phyloP scores from a whole-genome alignment of 2,888 invertebrate genomes.

The Rhagophthalmus giganteus region DNA sequence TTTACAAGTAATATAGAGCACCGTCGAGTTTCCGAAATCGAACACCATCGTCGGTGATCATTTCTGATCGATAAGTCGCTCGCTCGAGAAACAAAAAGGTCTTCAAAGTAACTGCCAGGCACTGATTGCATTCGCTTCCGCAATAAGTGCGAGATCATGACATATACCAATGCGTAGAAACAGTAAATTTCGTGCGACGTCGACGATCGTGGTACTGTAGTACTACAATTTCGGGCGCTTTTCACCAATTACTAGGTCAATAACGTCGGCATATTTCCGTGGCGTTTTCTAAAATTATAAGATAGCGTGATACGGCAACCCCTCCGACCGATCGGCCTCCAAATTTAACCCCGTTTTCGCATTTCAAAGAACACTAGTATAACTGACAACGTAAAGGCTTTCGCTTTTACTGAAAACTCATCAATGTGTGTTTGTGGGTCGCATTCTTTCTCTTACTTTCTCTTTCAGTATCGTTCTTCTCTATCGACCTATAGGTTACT shows the following conservation, averaged over 20 bases:
- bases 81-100: neutral
- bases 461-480: constrained; percentile 38
- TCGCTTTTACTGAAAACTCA: constrained; percentile 37
- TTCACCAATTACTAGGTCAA: constrained; percentile 28
- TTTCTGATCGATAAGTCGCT: too few species aligned
- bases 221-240: constrained; percentile 1
- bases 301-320: constrained; percentile 2
- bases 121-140: neutral
- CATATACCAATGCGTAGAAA: neutral
- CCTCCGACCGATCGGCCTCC: neutral
- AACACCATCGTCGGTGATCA: too few species aligned
- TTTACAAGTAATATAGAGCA: too few species aligned
- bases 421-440: constrained; percentile 37
- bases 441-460: constrained; percentile 38
- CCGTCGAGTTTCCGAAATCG: too few species aligned
- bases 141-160: neutral
- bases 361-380: constrained; percentile 5
- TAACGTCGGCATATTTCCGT: constrained; percentile 6
- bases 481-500: neutral
- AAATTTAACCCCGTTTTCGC: constrained; percentile 16
- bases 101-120: neutral
- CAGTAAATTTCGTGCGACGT: neutral
- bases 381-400: constrained; percentile 32
- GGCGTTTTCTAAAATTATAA: constrained; percentile 15
- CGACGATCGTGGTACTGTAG: neutral